These are phyloP conservation scores for Pollenia griseotomentosa DNA, from an alignment of 2,888 invertebrate genomes.

Conservation along the genomic window DNA sequence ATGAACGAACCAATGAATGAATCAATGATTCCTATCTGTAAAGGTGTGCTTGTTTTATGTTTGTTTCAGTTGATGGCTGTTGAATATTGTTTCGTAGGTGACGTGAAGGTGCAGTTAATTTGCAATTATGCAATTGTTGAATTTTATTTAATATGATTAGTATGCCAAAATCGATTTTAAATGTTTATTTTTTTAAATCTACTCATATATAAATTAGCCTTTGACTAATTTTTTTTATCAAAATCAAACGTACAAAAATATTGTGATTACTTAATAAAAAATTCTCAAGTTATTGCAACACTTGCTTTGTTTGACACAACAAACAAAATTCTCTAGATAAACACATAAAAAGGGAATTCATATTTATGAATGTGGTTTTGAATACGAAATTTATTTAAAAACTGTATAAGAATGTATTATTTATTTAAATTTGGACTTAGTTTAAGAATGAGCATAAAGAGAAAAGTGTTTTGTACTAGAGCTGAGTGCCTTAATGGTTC, in stretches of 20 bases:
- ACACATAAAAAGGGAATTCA: not conserved
- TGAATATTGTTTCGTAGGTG: slow-evolving; percentile 58
- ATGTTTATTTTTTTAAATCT: not conserved
- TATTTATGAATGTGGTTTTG: not conserved
- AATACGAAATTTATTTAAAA: too few relatives aligned
- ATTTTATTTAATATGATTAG: slow-evolving; percentile 54
- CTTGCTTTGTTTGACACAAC: slow-evolving; percentile 9
- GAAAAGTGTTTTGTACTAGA: too few relatives aligned
- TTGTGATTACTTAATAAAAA: slow-evolving; percentile 53
- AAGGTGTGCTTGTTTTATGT: slow-evolving; percentile 48
- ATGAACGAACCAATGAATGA: not conserved
- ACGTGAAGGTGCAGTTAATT: slow-evolving; percentile 69
- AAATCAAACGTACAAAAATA: not conserved
- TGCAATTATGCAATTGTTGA: slow-evolving; percentile 58
- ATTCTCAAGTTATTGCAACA: slow-evolving; percentile 26
- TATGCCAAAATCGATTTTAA: slow-evolving; percentile 52
- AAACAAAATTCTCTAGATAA: not conserved
- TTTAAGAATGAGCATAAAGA: too few relatives aligned
- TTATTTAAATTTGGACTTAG: too few relatives aligned
- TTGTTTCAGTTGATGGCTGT: not conserved
- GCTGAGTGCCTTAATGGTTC: too few relatives aligned
- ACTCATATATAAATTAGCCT: slow-evolving; percentile 19
- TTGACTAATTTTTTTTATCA: not conserved
- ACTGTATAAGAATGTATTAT: too few relatives aligned
- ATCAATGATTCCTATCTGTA: not conserved